Base-by-base conservation (phyloP, 2,888 invertebrate species). In the Dysmachus trigonus region DNA sequence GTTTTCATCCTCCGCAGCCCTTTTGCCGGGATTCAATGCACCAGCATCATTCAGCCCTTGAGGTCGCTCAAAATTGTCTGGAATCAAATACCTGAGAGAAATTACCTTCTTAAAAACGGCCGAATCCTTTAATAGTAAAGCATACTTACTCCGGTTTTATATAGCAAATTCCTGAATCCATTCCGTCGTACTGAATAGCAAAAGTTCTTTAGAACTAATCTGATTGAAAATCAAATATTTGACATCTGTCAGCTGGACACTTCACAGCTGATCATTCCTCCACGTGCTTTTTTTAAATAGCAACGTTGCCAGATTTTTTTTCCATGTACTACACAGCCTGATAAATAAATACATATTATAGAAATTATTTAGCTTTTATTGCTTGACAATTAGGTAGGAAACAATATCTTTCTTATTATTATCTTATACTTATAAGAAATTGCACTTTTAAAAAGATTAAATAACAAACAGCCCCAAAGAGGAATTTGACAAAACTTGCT, bases 81-180 rank as follows among this genome's bases (percentile, higher is more conserved):
- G 83, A 27, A 72, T 72, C 22, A 83, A 41, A 31, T n/a, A 83
- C 31, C 83, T 83, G 13, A 35, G 10, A 30, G 15, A 71, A 62
- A 27, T 53, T 0, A 27, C 8, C n/a, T 30, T 41, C 10, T 84
- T 47, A 15, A 10, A 18, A 73, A 22, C 0, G 31, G 0, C 10
- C 10, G 2, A 72, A 2, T 2, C 38, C 27, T 27, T 84, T 73
- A 81, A 30, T 76, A 82, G 41, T 27, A 10, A 4, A 22, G 27
- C n/a, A n/a, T 33, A 35, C 53, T 82, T 53, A 88, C 89, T 89
- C 86, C 33, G 87, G 87, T 87, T 92, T 92, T 81, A 92, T 91
- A 74, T 90, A 91, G 84, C 92, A 92, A 89, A 92, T 91, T 15
- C 92, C 91, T 18, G 90, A 88, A 87, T 92, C 91, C 91, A 91